Percentiles rank a stretch among this genome's conserved stretches.
Evolutionary conservation across 2,113 vertebrate genomes (phyloP).

Genomic region (Hippocampus comes): DNA sequence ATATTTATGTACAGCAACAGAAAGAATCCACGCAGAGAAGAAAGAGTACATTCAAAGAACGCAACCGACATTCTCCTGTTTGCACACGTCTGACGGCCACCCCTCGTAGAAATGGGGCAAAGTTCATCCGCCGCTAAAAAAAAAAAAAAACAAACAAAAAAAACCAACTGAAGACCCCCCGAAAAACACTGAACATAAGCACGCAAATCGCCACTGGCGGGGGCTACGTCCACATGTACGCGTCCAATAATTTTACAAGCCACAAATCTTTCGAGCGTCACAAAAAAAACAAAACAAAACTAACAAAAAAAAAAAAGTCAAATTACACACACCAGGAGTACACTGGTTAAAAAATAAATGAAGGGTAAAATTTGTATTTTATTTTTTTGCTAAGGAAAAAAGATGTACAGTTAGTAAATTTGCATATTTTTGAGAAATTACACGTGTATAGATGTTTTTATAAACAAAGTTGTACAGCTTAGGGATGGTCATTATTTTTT

Average conservation of each 20-base stretch:
- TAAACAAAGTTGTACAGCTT: too few species aligned
- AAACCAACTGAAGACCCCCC: neutral
- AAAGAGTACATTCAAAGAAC: constrained; percentile 75
- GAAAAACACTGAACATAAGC: constrained; percentile 41
- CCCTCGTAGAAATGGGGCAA: constrained; percentile 65
- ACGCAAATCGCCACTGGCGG: constrained; percentile 68
- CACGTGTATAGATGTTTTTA: too few species aligned
- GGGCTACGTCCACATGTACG: constrained; percentile 66
- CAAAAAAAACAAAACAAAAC: neutral
- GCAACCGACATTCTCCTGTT: constrained; percentile 71
- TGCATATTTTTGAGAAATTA: neutral
- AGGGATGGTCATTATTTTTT: too few species aligned
- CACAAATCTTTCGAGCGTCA: neutral
- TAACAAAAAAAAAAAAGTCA: neutral
- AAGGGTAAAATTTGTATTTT: neutral
- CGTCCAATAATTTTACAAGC: constrained; percentile 31
- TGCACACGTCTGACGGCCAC: constrained; percentile 70
- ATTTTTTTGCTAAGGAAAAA: neutral
- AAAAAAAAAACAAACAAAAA: constrained; percentile 29
- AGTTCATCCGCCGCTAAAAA: constrained; percentile 61
- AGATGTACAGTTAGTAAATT: neutral
- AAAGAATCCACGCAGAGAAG: constrained; percentile 61
- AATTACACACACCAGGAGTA: too few species aligned
- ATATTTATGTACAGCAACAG: constrained; percentile 70
- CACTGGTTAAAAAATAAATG: neutral